Base-by-base conservation (phyloP, 2,113 vertebrate species). In the Tetraodon nigroviridis region DNA sequence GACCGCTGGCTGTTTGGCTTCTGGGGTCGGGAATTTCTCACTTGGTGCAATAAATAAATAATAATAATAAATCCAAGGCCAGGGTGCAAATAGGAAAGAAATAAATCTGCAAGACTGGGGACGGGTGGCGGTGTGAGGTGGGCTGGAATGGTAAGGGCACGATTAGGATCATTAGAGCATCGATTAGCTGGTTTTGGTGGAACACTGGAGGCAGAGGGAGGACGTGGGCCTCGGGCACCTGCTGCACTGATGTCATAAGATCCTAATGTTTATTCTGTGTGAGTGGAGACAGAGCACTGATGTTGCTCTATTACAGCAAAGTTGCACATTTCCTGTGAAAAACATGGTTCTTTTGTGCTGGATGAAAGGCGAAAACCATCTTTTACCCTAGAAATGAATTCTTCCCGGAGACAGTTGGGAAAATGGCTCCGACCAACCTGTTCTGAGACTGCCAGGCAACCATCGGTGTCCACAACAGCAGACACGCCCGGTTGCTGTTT, bases 11-110 rank as follows among this genome's bases (percentile, higher is more conserved):
- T 50, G 73, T 71, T 79, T 71, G 75, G 59, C 72, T 79, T 7
- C 22, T 60, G 73, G 64, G 64, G 24, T 44, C 72, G 69, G 47
- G 60, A 55, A 63, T 76, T 37, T 80, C 62, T 78, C 46, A 53
- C 57, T 71, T 48, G 64, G 71, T 71, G 77, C 63, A 69, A 75
- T 68, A 69, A 67, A 61, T 63, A 69, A 67, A 61, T 63, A n/a
- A n/a, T n/a, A n/a, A n/a, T n/a, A n/a, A n/a, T n/a, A 69, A 67
- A 61, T 63, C 67, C 40, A 65, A 73, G 67, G 54, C 63, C 58
- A 16, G 58, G 14, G 66, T 75, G 75, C 67, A 72, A 76, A 84
- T 77, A 84, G 76, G 52, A 22, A 0, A 11, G 14, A 49, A 29
- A 63, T 49, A 71, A 61, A 74, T 66, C 46, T 72, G 67, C 52